These are phyloP conservation scores for Gila robusta DNA, from an alignment of 2,797 vertebrate species.

Conservation along the genomic window DNA sequence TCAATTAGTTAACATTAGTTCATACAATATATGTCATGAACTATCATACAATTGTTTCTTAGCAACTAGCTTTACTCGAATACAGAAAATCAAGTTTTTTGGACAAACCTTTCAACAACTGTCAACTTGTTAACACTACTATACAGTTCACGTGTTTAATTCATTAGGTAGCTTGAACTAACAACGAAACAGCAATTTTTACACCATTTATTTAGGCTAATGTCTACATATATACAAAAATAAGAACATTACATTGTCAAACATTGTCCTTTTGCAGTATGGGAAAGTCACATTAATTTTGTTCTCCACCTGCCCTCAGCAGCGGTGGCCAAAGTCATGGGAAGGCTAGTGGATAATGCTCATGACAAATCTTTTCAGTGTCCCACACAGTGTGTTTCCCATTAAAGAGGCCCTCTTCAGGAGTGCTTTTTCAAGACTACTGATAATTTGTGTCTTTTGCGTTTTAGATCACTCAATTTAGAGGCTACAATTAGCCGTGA, in stretches of 20 bases:
- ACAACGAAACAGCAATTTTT: neutral
- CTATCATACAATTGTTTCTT: too few relatives aligned
- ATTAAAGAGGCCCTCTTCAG: conserved; percentile 33
- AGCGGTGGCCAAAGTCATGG: conserved; percentile 65
- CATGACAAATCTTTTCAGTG: conserved; percentile 30
- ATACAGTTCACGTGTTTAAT: neutral
- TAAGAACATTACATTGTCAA: neutral
- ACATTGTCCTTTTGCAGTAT: conserved; percentile 52
- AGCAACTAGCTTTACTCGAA: neutral
- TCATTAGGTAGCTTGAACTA: neutral
- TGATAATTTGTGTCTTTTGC: conserved; percentile 70
- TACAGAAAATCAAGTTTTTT: neutral
- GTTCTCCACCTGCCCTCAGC: conserved; percentile 71
- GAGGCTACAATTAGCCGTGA: conserved; percentile 76
- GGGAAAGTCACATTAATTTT: conserved; percentile 67
- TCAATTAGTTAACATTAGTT: neutral
- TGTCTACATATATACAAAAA: neutral
- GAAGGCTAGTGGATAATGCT: conserved; percentile 11
- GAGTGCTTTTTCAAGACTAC: conserved; percentile 63
- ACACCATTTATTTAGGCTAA: neutral
- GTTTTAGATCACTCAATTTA: conserved; percentile 70
- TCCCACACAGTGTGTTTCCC: conserved; percentile 37
- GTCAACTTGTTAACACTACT: too few relatives aligned
- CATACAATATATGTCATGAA: too few relatives aligned
- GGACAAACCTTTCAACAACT: too few relatives aligned